Conservation (phyloP, 2,888 invertebrate genomes). For the Hemistola chrysoprasaria region DNA sequence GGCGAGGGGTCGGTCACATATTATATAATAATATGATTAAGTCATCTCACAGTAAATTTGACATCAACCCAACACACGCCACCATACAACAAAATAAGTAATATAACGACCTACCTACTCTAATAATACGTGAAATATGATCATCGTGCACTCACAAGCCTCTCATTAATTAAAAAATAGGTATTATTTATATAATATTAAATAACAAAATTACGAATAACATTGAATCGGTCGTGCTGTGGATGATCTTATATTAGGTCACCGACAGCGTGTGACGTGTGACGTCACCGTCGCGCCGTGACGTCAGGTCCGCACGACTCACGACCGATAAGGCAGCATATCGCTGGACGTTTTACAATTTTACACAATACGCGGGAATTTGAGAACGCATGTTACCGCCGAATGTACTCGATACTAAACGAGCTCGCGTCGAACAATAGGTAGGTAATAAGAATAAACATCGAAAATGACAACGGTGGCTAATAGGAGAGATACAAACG, state of each 20-base stretch:
- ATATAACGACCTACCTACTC: conserved; percentile 15
- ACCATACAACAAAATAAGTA: conserved; percentile 8
- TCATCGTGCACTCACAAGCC: conserved; percentile 27
- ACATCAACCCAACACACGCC: too few species aligned
- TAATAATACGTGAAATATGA: conserved; percentile 14
- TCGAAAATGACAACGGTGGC: conserved; percentile 72
- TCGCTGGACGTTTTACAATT: conserved; percentile 13
- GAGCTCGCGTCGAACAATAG: conserved; percentile 58
- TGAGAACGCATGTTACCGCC: conserved; percentile 35
- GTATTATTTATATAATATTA: conserved; percentile 15
- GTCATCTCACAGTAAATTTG: too few species aligned
- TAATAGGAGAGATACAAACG: conserved; percentile 71
- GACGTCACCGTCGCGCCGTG: background rate
- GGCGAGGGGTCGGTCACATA: too few species aligned
- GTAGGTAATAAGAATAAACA: too few species aligned
- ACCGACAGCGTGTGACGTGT: too few species aligned
- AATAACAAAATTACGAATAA: conserved; percentile 18
- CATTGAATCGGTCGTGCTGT: conserved; percentile 19
- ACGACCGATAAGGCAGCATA: conserved; percentile 18
- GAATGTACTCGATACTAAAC: too few species aligned
- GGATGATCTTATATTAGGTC: too few species aligned
- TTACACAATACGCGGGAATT: conserved; percentile 24
- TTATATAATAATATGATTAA: too few species aligned
- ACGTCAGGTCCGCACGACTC: too few species aligned
- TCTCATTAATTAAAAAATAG: conserved; percentile 16